Base-by-base conservation (phyloP, 2,113 vertebrate species). In the Notarius lentiginosus region DNA sequence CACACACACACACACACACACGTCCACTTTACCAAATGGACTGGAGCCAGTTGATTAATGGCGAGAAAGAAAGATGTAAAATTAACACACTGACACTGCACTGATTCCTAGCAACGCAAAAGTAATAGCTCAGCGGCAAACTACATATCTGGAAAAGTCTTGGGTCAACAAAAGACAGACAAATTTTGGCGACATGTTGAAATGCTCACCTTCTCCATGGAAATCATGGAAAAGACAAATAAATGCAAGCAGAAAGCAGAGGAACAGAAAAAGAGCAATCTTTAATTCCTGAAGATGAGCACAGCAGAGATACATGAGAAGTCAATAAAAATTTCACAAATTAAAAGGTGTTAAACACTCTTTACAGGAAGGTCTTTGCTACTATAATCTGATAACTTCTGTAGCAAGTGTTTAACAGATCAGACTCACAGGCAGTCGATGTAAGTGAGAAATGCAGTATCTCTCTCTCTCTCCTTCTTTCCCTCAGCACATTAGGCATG, bases 361-460 rank as follows among this genome's bases (percentile, higher is more conserved):
- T 63, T n/a, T 47, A 63, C 53, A 60, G 11, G 20, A 84, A 61
- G 55, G 53, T 49, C 61, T 51, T 27, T 83, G 61, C n/a, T 68
- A 70, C 73, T 66, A 79, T 79, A 30, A 82, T 82, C 49, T 55
- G 56, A 73, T 53, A 60, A 27, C 60, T 47, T 87, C 72, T 68
- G 15, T 79, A 68, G 53, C 66, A 73, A 60, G 73, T 30, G 22
- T 86, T 22, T 61, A 49, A 66, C 24, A 73, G 77, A 70, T 47
- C 60, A 79, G 4, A 81, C 61, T 87, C 60, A 11, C 34, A 81
- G 75, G 56, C 73, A 84, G 80, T 27, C 75, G 65, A 41, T 86
- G 84, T 87, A 86, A 81, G 75, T 88, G 84, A 90, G 89, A 84
- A 87, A 87, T 34, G 11, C 76, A 41, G 63, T 14, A 41, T 27